Evolutionary conservation across 2,113 vertebrate species (phyloP), one percentile per base, ranked within the genome.

Genomic region (Dasyprocta punctata): DNA sequence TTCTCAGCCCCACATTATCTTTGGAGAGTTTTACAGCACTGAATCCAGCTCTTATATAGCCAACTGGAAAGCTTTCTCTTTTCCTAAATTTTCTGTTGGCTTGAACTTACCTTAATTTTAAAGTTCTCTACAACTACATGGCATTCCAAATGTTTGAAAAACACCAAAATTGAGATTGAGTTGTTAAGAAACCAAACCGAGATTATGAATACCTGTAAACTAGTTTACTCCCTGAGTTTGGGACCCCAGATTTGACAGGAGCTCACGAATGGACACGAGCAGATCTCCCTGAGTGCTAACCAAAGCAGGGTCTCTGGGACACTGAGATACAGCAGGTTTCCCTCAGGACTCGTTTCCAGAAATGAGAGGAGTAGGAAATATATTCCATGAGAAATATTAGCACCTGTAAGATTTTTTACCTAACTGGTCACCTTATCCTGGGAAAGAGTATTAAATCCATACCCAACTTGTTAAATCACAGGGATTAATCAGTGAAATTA

Each of bases 121-220:
- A 82, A 94, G 22, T 96, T 65, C 81, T 20, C 19, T 67, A 78
- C 58, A 88, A 54, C 84, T 85, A 52, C 60, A 80, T 52, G 91
- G 33, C 47, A 71, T 69, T 97, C 82, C 67, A 90, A 54, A 10
- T 96, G 82, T 54, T 67, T 97, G 82, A 97, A 95, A 96, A 5
- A 65, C 36, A n/a, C 14, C 86, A 75, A 41, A 41, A 86, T 36
- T 65, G 36, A n/a, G 26, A 91, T 11, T 17, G 92, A 36, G 9
- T 22, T 63, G 38, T 6, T 0, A 1, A 80, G 60, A 77, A 92
- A 61, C 58, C 33, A 89, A 93, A 65, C 96, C 49, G 75, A 86
- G 86, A 96, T 73, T 71, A 91, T 83, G 90, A 94, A 52, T 65
- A 89, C 90, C n/a, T 89, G 96, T 92, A 93, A 92, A 97, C 93